Conservation (phyloP, 2,888 invertebrate genomes). For the Leptopilina myrica region DNA sequence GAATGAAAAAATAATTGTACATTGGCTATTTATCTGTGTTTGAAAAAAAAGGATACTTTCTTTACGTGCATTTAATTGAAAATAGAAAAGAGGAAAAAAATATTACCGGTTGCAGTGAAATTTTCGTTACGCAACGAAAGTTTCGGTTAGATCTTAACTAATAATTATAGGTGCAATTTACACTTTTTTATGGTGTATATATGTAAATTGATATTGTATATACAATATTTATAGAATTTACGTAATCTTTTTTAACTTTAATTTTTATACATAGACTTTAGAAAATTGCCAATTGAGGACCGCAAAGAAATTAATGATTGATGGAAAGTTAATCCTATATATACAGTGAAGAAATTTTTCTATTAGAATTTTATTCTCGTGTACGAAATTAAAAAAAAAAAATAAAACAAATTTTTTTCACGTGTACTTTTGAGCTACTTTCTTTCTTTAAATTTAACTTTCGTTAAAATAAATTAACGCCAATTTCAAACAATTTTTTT, state of each 20-base stretch:
- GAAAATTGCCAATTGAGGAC: background rate
- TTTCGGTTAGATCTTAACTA: background rate
- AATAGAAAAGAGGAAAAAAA: background rate
- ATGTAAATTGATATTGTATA: background rate
- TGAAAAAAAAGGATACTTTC: background rate
- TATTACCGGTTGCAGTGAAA: background rate
- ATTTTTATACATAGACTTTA: too few species aligned
- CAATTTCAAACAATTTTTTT: too few species aligned
- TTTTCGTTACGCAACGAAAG: constrained; percentile 7
- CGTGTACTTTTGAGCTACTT: too few species aligned
- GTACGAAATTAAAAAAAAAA: too few species aligned
- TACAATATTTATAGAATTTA: background rate
- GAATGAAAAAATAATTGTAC: background rate
- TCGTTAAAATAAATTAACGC: too few species aligned
- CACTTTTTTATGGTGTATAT: constrained; percentile 8
- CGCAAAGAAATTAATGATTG: too few species aligned
- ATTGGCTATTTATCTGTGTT: too few species aligned
- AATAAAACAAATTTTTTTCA: too few species aligned
- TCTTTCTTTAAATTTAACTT: too few species aligned
- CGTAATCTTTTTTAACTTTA: constrained; percentile 1
- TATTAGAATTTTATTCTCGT: too few species aligned
- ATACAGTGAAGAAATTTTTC: too few species aligned
- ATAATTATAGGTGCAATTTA: constrained; percentile 10
- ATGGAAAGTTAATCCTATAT: too few species aligned
- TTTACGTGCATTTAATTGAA: background rate